Percentiles rank a stretch among this genome's conserved stretches.
Conservation (phyloP, 2,113 vertebrate species). For the Hippoglossus stenolepis region DNA sequence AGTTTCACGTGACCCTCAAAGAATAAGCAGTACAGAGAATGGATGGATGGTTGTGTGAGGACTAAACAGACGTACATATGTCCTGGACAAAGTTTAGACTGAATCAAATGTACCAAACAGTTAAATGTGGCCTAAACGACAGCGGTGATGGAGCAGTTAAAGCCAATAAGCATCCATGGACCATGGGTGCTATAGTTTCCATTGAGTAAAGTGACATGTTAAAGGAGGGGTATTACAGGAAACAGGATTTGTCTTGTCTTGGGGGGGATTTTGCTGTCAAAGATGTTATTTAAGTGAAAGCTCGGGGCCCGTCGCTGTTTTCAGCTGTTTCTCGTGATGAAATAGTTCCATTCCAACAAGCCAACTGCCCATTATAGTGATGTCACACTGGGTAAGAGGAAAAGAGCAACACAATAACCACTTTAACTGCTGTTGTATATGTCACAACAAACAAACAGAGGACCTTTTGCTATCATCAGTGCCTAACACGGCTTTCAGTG, state of each 20-base stretch:
- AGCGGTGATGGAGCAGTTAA: neutral
- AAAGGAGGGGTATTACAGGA: slow-evolving; percentile 11
- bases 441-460: slow-evolving; percentile 5
- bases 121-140: neutral
- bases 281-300: slow-evolving; percentile 17
- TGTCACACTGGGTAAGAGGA: neutral
- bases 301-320: slow-evolving; percentile 11
- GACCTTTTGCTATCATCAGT: neutral
- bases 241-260: slow-evolving; percentile 12
- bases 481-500: slow-evolving; percentile 2
- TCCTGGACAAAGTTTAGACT: no score
- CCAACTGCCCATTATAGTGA: slow-evolving; percentile 4
- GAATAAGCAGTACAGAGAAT: no score
- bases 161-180: slow-evolving; percentile 5
- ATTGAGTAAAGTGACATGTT: slow-evolving; percentile 2
- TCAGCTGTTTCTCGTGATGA: slow-evolving; percentile 16
- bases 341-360: slow-evolving; percentile 14
- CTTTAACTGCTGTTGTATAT: slow-evolving; percentile 26
- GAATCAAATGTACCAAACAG: neutral
- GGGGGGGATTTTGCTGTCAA: slow-evolving; percentile 23
- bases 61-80: no score
- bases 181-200: neutral
- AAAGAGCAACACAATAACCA: neutral
- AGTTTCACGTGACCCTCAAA: no score
- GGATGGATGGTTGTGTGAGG: no score